Percentiles rank a stretch among this genome's conserved stretches.
phyloP scores from a whole-genome alignment of 1,140 invertebrate species.

The Cydia amplana region DNA sequence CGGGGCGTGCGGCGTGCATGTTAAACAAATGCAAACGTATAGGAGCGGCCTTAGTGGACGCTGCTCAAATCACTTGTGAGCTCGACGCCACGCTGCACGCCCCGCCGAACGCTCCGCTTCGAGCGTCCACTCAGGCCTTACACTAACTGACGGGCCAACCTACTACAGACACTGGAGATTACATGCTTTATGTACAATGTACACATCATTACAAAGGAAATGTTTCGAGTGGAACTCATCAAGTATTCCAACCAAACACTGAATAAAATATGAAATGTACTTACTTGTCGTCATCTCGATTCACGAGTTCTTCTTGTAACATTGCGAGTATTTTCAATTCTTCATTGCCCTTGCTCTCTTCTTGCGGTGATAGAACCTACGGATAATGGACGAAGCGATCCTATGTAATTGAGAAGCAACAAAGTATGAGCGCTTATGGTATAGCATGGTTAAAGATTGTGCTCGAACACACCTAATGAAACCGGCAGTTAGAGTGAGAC shows the following conservation, averaged over 20 bases:
- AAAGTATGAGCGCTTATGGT: slow-evolving; percentile 56
- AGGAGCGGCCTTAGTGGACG: too few species aligned
- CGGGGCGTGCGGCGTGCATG: too few species aligned
- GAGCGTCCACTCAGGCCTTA: too few species aligned
- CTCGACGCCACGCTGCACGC: too few species aligned
- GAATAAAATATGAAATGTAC: slow-evolving; percentile 46
- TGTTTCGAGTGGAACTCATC: background rate
- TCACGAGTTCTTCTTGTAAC: slow-evolving; percentile 90
- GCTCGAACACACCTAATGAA: slow-evolving; percentile 43
- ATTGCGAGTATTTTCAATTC: slow-evolving; percentile 70
- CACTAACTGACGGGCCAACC: background rate
- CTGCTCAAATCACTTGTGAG: too few species aligned
- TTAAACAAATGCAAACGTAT: too few species aligned
- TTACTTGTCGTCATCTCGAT: slow-evolving; percentile 88
- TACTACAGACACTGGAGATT: slow-evolving; percentile 14
- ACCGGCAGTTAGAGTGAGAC: slow-evolving; percentile 37
- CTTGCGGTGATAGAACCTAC: slow-evolving; percentile 75
- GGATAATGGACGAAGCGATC: slow-evolving; percentile 68
- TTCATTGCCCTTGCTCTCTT: slow-evolving; percentile 68
- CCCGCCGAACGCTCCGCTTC: too few species aligned
- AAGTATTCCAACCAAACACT: slow-evolving; percentile 31
- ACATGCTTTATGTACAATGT: slow-evolving; percentile 20
- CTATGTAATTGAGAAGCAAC: slow-evolving; percentile 65
- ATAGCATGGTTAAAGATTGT: slow-evolving; percentile 44
- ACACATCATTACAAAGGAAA: background rate